These are phyloP conservation scores for Chelon auratus DNA, from an alignment of 2,797 vertebrate species.

Conservation along the genomic window DNA sequence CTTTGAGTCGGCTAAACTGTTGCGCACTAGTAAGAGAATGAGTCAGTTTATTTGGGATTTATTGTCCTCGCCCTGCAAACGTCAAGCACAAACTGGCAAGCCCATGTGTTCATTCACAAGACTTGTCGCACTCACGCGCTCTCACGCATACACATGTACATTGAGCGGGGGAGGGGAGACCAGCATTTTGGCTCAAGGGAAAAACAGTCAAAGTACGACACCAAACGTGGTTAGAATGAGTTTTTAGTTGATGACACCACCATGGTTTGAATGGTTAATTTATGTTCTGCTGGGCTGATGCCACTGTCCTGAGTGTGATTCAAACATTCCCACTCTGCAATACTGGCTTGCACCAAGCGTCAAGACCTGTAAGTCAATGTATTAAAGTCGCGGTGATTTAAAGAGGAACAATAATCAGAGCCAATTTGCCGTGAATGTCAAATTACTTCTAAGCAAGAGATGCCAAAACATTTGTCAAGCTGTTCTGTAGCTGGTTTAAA, in stretches of 20 bases:
- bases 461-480: slow-evolving; percentile 31
- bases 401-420: slow-evolving; percentile 3
- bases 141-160: slow-evolving; percentile 50
- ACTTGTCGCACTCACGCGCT: slow-evolving; percentile 20
- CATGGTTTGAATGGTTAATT: slow-evolving; percentile 49
- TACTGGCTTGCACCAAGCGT: slow-evolving; percentile 27
- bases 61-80: slow-evolving; percentile 65
- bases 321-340: slow-evolving; percentile 35
- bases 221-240: slow-evolving; percentile 52
- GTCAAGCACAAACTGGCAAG: slow-evolving; percentile 60
- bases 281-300: slow-evolving; percentile 39
- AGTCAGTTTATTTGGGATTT: slow-evolving; percentile 90
- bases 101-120: slow-evolving; percentile 50
- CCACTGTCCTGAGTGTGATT: slow-evolving; percentile 39
- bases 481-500: slow-evolving; percentile 15
- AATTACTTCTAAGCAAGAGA: slow-evolving; percentile 16
- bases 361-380: slow-evolving; percentile 33
- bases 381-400: slow-evolving; percentile 44
- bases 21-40: slow-evolving; percentile 97
- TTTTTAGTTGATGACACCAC: slow-evolving; percentile 31
- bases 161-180: slow-evolving; percentile 13
- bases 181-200: slow-evolving; percentile 60
- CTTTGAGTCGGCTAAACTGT: slow-evolving; percentile 99
- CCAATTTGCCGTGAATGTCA: slow-evolving; percentile 38
- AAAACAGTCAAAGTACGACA: slow-evolving; percentile 53